These are phyloP conservation scores for Sarcophaga rosellei DNA, from an alignment of 2,888 invertebrate species.

Conservation along the genomic window DNA sequence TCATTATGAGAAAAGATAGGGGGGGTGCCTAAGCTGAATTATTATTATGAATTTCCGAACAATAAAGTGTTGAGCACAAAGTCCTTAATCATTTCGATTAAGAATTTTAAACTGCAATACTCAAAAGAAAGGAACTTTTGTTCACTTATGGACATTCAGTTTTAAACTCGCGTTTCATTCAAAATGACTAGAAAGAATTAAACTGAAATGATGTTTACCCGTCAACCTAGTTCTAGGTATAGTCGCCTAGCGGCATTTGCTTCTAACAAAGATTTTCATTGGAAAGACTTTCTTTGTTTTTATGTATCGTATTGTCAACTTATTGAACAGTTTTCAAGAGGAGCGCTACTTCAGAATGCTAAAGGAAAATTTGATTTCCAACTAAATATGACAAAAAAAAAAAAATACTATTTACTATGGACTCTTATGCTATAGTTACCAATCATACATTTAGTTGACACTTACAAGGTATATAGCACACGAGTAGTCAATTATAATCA, in stretches of 20 bases:
- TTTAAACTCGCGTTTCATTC: too few relatives aligned
- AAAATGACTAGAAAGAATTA: too few relatives aligned
- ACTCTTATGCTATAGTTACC: background rate
- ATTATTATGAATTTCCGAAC: too few relatives aligned
- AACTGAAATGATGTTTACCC: too few relatives aligned
- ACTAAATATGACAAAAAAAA: background rate
- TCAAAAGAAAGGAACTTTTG: too few relatives aligned
- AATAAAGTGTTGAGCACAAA: too few relatives aligned
- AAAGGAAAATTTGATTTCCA: background rate
- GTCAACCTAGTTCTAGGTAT: background rate
- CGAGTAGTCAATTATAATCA: conserved; percentile 1
- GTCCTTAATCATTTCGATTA: too few relatives aligned
- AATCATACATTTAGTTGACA: background rate
- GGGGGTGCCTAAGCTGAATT: too few relatives aligned
- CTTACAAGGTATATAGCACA: background rate
- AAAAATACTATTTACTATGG: background rate
- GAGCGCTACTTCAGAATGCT: background rate
- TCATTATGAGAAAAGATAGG: too few relatives aligned
- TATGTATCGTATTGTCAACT: background rate
- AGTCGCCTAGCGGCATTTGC: background rate
- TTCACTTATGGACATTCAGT: too few relatives aligned
- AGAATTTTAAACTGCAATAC: too few relatives aligned
- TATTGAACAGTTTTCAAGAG: background rate
- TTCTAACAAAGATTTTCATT: background rate
- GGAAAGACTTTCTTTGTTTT: background rate